These are phyloP conservation scores for Eurosta solidaginis DNA, from an alignment of 1,140 invertebrate species.

Conservation along the genomic window DNA sequence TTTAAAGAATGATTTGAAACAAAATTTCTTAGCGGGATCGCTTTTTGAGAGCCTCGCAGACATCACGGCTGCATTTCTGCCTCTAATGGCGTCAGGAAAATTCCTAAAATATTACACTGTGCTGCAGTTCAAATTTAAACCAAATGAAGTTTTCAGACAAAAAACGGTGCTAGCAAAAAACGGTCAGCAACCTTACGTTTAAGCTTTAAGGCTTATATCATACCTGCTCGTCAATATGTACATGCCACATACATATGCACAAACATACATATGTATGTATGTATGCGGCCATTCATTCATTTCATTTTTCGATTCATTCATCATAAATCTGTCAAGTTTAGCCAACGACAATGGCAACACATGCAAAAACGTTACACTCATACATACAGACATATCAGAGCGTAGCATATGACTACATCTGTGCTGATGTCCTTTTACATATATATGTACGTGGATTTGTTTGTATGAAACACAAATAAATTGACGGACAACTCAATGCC, in stretches of 20 bases:
- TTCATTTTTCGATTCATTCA: no score
- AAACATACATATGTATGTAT: no score
- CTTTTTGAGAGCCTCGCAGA: no score
- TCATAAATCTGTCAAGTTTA: constrained; percentile 18
- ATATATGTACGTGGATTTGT: neutral
- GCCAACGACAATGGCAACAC: neutral
- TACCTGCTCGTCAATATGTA: neutral
- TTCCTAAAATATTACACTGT: no score
- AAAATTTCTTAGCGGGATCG: no score
- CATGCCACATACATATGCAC: no score
- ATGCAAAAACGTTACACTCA: neutral
- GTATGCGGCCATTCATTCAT: constrained; percentile 12
- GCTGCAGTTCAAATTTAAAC: no score
- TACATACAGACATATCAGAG: neutral
- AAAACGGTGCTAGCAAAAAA: neutral
- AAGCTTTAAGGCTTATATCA: neutral
- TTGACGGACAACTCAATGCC: constrained; percentile 22
- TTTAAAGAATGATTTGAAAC: no score
- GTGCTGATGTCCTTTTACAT: neutral
- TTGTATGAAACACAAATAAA: neutral
- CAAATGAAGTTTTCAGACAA: no score
- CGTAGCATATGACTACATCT: neutral
- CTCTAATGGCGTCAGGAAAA: no score
- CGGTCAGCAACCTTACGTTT: no score
- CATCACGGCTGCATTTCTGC: no score